Evolutionary conservation across 2,797 vertebrate genomes (phyloP), one percentile per base, ranked within the genome.

Genomic region (Pelochelys cantorii): DNA sequence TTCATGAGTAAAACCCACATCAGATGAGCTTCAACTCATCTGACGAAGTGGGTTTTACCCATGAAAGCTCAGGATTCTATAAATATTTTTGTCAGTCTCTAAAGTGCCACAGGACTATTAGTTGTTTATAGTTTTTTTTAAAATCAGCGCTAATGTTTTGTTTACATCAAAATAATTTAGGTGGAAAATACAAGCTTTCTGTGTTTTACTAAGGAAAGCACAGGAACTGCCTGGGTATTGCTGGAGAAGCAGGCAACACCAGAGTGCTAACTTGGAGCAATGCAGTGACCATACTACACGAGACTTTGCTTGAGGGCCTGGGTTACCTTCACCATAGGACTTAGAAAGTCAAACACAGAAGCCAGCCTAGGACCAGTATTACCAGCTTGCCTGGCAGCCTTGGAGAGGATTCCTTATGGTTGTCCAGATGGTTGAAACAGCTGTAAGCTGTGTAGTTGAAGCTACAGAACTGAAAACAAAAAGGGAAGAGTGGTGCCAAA

Each of bases 401-500:
- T 57, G 56, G 56, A 57, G 56, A 11, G 22, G 23, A 57, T 57
- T 57, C 56, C 23, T 23, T 59, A 59, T 25, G 57, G 57, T 59
- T 59, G 57, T 25, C 23, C 57, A 27, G 57, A 27, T 34, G 88
- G 84, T 89, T 94, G 83, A 62, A 93, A 91, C 85, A 42, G 81
- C 71, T 88, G 57, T 23, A 81, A 81, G 79, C 88, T 88, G 4
- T 65, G 5, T 52, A 83, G 92, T 17, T 83, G 55, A 89, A 94
- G 83, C 53, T 79, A 79, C 86, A 93, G 77, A 80, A 86, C 90
- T 81, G 77, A 86, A 94, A 95, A 93, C 84, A 91, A 17, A 37
- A 71, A n/a, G 17, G 65, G 65, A 68, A 65, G 62, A 31, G n/a
- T 29, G 31, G n/a, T 29, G n/a, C 11, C 91, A 95, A 88, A 87